Evolutionary conservation across 2,797 vertebrate species (phyloP), one percentile per base, ranked within the genome.

Genomic region (Gambelia wislizenii): DNA sequence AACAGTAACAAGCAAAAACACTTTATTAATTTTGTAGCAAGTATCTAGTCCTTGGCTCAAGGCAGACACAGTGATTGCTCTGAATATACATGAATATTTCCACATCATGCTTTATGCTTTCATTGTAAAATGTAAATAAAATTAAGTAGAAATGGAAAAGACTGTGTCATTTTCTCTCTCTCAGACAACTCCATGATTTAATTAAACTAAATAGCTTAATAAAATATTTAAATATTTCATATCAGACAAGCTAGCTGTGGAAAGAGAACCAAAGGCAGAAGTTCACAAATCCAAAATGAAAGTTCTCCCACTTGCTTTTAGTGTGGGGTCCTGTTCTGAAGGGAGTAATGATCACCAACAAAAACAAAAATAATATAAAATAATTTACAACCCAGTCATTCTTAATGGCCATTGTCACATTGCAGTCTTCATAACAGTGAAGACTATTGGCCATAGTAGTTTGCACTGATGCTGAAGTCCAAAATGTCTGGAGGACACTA

Each of bases 1-100:
- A 33, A 91, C 70, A 82, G 80, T 89, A 84, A 88, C 72, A 91
- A 47, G 36, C 84, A 86, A 89, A 91, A 87, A 3, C 76, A 67
- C 33, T 91, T 87, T 42, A 3, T 86, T 78, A 88, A 44, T 1
- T n/a, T 90, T 27, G 36, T 77, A 77, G 74, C 79, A 85, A 93
- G 86, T 93, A 85, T 47, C 1, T 83, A 91, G 27, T 92, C 89
- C 87, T 39, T 86, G 86, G 22, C 44, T 39, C 82, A 82, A 78
- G 80, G 54, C 39, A 91, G 69, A 79, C 47, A 6, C 27, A 83
- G 67, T 30, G 80, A 80, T 83, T 54, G 75, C 30, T 79, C n/a
- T 82, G 47, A 77, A 30, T 78, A 22, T 80, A 39, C n/a, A 87
- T 81, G 33, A 10, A 39, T 84, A 25, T 30, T 81, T 86, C 49